These are phyloP conservation scores for Lepetodrilus schrolli DNA, from an alignment of 2,888 invertebrate genomes.

Conservation along the genomic window DNA sequence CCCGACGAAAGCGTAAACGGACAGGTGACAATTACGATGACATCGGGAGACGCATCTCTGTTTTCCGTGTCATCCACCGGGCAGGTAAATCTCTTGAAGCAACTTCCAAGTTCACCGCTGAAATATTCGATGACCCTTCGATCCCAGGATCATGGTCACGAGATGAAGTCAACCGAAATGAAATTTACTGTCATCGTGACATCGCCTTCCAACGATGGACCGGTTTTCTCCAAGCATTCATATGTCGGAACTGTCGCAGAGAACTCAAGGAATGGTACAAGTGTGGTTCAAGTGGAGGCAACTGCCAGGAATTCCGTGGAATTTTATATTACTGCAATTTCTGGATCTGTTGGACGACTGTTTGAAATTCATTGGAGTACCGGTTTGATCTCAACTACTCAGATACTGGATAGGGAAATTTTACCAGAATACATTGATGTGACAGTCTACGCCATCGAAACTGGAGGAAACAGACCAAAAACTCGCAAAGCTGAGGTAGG, in stretches of 20 bases:
- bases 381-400: constrained; percentile 57
- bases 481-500: constrained; percentile 67
- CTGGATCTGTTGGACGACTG: constrained; percentile 75
- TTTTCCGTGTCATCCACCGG: constrained; percentile 27
- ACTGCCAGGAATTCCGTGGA: constrained; percentile 78
- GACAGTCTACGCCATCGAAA: constrained; percentile 66
- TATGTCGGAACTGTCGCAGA: constrained; percentile 89
- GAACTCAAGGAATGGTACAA: constrained; percentile 90
- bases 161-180: constrained; percentile 40
- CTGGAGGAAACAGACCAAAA: constrained; percentile 52
- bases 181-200: constrained; percentile 47
- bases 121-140: constrained; percentile 49
- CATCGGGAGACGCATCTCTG: constrained; percentile 27
- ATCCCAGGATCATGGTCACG: constrained; percentile 54
- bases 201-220: constrained; percentile 42
- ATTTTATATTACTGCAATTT: constrained; percentile 87
- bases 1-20: not conserved
- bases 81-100: constrained; percentile 34
- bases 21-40: not conserved
- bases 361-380: constrained; percentile 58
- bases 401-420: constrained; percentile 60
- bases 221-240: constrained; percentile 45
- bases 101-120: constrained; percentile 41
- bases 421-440: constrained; percentile 61
- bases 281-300: constrained; percentile 84